These are phyloP conservation scores for Dyspetes luteomarginatus DNA, from an alignment of 2,888 invertebrate genomes.

Conservation along the genomic window DNA sequence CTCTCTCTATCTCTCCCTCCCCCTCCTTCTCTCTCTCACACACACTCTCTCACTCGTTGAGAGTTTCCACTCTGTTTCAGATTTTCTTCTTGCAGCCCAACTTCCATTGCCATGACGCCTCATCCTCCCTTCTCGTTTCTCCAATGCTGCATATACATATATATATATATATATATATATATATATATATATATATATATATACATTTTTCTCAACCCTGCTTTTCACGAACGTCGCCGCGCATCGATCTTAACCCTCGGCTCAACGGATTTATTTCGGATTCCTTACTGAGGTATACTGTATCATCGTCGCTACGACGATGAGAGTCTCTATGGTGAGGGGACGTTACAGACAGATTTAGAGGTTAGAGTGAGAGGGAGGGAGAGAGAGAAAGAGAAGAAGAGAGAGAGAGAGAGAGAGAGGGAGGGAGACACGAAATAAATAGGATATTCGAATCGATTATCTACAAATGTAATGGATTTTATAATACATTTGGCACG, in stretches of 20 bases:
- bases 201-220: no score
- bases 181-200: no score
- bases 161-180: no score
- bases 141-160: no score
- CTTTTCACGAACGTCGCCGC: constrained; percentile 46
- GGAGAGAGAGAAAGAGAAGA: neutral
- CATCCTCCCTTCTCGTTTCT: constrained; percentile 1
- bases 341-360: constrained; percentile 11
- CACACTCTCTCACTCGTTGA: neutral
- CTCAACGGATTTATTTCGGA: constrained; percentile 70
- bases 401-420: neutral
- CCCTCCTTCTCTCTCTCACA: constrained; percentile 18
- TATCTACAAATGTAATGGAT: constrained; percentile 36
- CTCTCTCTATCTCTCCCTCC: neutral
- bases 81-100: constrained; percentile 13
- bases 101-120: constrained; percentile 37
- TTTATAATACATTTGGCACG: neutral
- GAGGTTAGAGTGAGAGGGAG: neutral
- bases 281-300: constrained; percentile 28
- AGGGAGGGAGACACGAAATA: constrained; percentile 18
- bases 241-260: constrained; percentile 68
- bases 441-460: constrained; percentile 18
- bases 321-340: neutral
- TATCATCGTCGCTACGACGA: constrained; percentile 46
- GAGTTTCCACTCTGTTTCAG: neutral